Evolutionary conservation across 2,888 invertebrate species (phyloP), one percentile per base, ranked within the genome.

Genomic region (Napeogenes sylphis): DNA sequence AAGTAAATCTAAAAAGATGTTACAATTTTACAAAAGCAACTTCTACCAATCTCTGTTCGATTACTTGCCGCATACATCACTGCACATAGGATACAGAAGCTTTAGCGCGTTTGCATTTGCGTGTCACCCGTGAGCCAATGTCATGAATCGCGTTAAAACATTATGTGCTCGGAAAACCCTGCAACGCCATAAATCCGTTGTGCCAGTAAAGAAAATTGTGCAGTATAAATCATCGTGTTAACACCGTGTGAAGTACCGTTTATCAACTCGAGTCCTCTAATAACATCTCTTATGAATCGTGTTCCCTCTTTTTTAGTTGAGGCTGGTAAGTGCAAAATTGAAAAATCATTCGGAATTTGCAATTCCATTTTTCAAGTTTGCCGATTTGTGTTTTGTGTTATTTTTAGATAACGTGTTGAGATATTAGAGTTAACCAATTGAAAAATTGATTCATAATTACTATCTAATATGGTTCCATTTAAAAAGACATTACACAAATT

Each of bases 201-300:
- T 73, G 80, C 83, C 80, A 83, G 83, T 82, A 82, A 86, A 85
- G 85, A 87, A 87, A 85, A 87, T 87, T 87, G 85, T 85, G 81
- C 80, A 83, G 83, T 84, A 85, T 83, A 71, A 71, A 84, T 87
- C 87, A 86, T 77, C 75, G 79, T 75, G 83, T 86, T 86, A 85
- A 81, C 86, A 80, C 80, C 81, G 75, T 76, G 76, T 80, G 80
- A 77, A 80, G 73, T 78, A 76, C 77, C 84, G 83, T 87, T 85
- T 84, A 85, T 86, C 85, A 86, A 83, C 81, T 78, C 72, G 73
- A 83, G 81, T 80, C 79, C 77, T 81, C 78, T 83, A 83, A 84
- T 84, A 74, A 75, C 71, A 72, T 72, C 73, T 71, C 72, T 71
- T 71, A 71, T 71, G 69, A 72, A 73, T 72, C 68, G 70, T 69